Evolutionary conservation across 1,140 invertebrate genomes (phyloP).

Genomic region (Theocolax elegans): DNA sequence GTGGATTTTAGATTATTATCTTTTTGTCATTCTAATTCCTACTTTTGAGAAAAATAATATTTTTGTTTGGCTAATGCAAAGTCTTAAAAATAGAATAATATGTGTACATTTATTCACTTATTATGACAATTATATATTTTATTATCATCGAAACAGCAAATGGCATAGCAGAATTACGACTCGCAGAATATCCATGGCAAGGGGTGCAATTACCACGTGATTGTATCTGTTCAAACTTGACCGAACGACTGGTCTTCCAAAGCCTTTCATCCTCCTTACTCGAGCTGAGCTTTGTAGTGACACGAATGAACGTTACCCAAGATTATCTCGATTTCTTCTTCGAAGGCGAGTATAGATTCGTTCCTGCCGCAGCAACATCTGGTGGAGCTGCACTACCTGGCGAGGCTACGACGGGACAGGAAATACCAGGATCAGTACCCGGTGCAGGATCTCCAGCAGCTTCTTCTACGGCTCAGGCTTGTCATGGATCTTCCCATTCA

Average conservation of each 20-base stretch:
- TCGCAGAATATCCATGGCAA: constrained; percentile 81
- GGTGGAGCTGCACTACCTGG: no score
- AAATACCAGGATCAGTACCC: no score
- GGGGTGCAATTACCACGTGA: constrained; percentile 76
- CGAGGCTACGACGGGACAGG: no score
- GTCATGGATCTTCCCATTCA: constrained; percentile 17
- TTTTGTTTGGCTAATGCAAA: no score
- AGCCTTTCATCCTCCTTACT: constrained; percentile 76
- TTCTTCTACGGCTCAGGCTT: constrained; percentile 16
- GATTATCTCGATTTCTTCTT: constrained; percentile 85
- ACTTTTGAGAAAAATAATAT: no score
- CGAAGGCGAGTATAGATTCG: constrained; percentile 81
- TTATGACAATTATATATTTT: no score
- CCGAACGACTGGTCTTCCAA: constrained; percentile 70
- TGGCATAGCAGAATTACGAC: constrained; percentile 74
- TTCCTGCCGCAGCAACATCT: constrained; percentile 56
- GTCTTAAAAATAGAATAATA: no score
- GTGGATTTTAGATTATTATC: no score
- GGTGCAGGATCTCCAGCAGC: constrained; percentile 36
- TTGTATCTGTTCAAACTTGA: constrained; percentile 80
- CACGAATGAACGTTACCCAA: constrained; percentile 83
- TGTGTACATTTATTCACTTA: no score
- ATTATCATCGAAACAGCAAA: not conserved
- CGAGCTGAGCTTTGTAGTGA: constrained; percentile 79
- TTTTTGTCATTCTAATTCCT: no score